These are phyloP conservation scores for Myocastor coypus DNA, from an alignment of 2,113 vertebrate genomes.

Conservation along the genomic window DNA sequence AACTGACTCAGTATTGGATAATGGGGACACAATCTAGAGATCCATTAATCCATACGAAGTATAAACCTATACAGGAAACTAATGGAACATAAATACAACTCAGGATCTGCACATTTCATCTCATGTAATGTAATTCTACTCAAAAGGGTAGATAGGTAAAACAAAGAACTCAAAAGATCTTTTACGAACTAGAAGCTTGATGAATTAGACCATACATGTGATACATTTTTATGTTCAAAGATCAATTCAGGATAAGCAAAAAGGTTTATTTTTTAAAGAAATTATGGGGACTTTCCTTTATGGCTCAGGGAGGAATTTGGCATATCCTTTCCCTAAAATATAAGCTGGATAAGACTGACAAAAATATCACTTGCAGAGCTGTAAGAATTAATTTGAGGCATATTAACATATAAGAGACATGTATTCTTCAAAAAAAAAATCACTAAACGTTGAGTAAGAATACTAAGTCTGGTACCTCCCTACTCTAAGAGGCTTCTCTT, in stretches of 20 bases:
- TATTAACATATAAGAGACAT: background rate
- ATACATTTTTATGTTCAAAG: slow-evolving; percentile 7
- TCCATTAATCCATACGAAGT: background rate
- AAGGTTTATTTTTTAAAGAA: background rate
- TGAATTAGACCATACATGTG: background rate
- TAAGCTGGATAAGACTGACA: background rate
- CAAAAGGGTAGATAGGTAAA: background rate
- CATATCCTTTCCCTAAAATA: background rate
- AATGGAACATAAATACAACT: background rate
- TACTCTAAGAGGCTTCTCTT: background rate
- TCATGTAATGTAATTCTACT: background rate
- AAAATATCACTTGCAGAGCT: background rate
- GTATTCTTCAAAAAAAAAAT: background rate
- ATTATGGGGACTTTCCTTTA: background rate
- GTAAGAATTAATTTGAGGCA: background rate
- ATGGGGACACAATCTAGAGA: background rate
- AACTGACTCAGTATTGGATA: background rate
- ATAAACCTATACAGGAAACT: background rate
- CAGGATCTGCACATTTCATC: background rate
- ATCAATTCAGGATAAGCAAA: slow-evolving; percentile 4
- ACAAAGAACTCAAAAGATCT: background rate
- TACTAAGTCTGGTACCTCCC: background rate
- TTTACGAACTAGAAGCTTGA: background rate
- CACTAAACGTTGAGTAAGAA: background rate
- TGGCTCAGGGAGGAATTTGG: background rate